These are phyloP conservation scores for Periplaneta americana DNA, from an alignment of 1,140 invertebrate genomes.

Conservation along the genomic window DNA sequence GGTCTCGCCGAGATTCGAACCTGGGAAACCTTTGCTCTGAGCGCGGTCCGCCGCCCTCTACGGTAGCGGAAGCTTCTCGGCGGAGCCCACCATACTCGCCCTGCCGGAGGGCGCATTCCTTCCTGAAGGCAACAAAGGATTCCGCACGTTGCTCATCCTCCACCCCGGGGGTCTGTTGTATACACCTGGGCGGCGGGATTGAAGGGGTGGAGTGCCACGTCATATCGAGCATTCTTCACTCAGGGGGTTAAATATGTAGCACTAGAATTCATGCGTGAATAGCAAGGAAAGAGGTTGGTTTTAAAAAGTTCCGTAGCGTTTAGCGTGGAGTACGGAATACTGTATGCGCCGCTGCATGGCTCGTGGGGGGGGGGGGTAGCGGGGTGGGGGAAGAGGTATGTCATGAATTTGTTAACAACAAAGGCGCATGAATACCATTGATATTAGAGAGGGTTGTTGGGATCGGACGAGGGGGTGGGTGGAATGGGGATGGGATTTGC, in stretches of 20 bases:
- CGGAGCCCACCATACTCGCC: too few species aligned
- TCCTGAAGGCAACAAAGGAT: not conserved
- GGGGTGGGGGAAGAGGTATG: not conserved
- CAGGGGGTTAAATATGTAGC: not conserved
- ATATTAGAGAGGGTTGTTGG: not conserved
- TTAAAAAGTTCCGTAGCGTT: not conserved
- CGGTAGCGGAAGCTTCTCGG: not conserved
- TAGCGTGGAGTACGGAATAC: not conserved
- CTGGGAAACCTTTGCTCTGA: too few species aligned
- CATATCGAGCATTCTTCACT: not conserved
- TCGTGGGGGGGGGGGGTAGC: not conserved
- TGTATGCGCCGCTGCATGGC: not conserved
- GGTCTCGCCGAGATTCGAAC: too few species aligned
- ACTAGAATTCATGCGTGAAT: not conserved
- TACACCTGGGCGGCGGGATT: not conserved
- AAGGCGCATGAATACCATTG: not conserved
- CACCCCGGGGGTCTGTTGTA: not conserved
- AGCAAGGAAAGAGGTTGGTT: not conserved
- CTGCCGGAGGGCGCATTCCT: too few species aligned
- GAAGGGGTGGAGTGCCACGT: not conserved
- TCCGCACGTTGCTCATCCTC: not conserved
- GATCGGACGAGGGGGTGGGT: not conserved
- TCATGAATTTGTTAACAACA: not conserved
- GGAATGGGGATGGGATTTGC: not conserved
- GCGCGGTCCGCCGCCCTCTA: too few species aligned